Conservation (phyloP, 2,113 vertebrate genomes). For the Oryzias woworae region DNA sequence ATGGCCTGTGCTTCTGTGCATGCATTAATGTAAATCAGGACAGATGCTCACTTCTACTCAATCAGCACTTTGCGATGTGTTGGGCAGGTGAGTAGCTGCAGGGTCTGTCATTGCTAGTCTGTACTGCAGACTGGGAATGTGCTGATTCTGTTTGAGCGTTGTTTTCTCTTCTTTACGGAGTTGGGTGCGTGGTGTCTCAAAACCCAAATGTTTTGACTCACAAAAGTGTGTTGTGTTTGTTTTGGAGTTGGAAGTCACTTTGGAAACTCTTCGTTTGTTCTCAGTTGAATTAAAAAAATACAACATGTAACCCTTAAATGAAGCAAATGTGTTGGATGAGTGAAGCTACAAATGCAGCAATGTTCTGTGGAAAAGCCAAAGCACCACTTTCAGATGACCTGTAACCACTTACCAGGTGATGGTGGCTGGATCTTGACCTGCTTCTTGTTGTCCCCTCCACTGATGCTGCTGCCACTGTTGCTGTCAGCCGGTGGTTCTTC, state of each 20-base stretch:
- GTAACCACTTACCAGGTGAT: slow-evolving; percentile 85
- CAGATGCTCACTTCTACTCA: slow-evolving; percentile 45
- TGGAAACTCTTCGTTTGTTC: too few species aligned
- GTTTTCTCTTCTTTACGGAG: too few species aligned
- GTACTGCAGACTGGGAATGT: slow-evolving; percentile 66
- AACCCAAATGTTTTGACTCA: too few species aligned
- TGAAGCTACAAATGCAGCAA: neutral
- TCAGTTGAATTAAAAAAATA: too few species aligned
- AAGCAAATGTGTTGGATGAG: neutral
- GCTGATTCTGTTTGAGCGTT: slow-evolving; percentile 1
- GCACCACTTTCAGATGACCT: neutral
- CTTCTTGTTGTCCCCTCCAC: slow-evolving; percentile 86
- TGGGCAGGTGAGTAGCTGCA: slow-evolving; percentile 56
- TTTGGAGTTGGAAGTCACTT: too few species aligned
- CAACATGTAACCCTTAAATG: neutral
- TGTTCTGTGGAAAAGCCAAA: neutral
- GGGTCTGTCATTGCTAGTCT: slow-evolving; percentile 67
- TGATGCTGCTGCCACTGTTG: slow-evolving; percentile 76
- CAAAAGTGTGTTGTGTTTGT: too few species aligned
- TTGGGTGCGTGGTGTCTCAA: too few species aligned
- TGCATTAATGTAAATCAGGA: slow-evolving; percentile 43
- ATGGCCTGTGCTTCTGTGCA: neutral
- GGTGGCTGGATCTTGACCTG: slow-evolving; percentile 95
- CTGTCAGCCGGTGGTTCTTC: slow-evolving; percentile 92
- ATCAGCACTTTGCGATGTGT: slow-evolving; percentile 63